Percentiles rank a stretch among this genome's conserved stretches.
These are phyloP conservation scores for Arctopsyche grandis DNA, from an alignment of 1,140 invertebrate species.

Conservation along the genomic window DNA sequence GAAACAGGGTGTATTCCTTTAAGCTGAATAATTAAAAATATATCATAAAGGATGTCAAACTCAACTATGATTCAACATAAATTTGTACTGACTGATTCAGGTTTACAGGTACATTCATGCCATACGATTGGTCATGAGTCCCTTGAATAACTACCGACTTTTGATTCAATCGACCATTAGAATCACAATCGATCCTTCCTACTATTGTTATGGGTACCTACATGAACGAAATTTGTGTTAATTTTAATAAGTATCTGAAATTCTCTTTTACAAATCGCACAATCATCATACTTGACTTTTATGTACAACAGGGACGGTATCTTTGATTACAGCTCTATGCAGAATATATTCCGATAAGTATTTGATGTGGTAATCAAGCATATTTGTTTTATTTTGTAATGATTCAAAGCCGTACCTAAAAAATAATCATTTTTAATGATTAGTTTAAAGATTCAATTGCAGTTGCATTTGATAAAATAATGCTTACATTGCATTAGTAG, in stretches of 20 bases:
- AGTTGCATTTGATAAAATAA: slow-evolving; percentile 1
- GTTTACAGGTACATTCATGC: slow-evolving; percentile 61
- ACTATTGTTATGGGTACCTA: slow-evolving; percentile 67
- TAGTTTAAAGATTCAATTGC: not conserved
- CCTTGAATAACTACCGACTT: slow-evolving; percentile 78
- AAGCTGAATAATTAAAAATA: slow-evolving; percentile 59
- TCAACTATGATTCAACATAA: not conserved
- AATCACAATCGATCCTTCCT: slow-evolving; percentile 80
- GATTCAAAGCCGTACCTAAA: slow-evolving; percentile 65
- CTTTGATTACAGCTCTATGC: slow-evolving; percentile 61
- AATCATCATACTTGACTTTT: slow-evolving; percentile 62
- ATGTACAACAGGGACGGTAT: slow-evolving; percentile 59
- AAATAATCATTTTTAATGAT: slow-evolving; percentile 12
- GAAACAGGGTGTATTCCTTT: slow-evolving; percentile 80
- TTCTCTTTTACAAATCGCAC: not conserved
- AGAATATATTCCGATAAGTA: slow-evolving; percentile 63
- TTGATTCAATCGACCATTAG: slow-evolving; percentile 75
- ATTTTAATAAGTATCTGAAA: too few species aligned
- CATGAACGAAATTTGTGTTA: not conserved
- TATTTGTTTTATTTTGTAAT: slow-evolving; percentile 62
- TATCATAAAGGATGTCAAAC: not conserved
- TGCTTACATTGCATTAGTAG: slow-evolving; percentile 63
- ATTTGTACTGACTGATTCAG: slow-evolving; percentile 59
- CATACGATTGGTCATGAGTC: slow-evolving; percentile 65
- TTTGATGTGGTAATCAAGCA: slow-evolving; percentile 61